phyloP scores from a whole-genome alignment of 2,888 invertebrate genomes.

The Epinotia demarniana region DNA sequence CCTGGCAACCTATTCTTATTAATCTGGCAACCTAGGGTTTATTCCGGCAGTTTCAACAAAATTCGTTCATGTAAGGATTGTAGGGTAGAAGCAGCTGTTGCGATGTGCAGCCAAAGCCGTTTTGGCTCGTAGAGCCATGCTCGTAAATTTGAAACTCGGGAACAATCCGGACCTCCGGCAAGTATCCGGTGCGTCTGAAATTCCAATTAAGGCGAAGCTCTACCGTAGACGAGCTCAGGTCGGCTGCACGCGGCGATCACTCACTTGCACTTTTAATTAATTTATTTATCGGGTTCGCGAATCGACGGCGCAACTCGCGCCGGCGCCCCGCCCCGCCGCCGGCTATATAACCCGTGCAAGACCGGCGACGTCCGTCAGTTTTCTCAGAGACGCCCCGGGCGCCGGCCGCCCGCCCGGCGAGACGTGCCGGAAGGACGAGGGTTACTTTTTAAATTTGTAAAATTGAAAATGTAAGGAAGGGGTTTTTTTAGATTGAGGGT shows the following conservation, averaged over 20 bases:
- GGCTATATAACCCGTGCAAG: constrained; percentile 73
- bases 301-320: constrained; percentile 83
- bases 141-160: constrained; percentile 62
- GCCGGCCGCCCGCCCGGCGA: constrained; percentile 68
- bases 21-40: not conserved
- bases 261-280: constrained; percentile 86
- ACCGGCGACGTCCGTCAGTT: constrained; percentile 79
- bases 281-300: constrained; percentile 84
- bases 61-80: constrained; percentile 6
- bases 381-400: constrained; percentile 74
- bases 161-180: constrained; percentile 65
- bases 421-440: constrained; percentile 74
- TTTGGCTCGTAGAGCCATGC: constrained; percentile 43
- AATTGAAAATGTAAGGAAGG: constrained; percentile 63
- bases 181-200: constrained; percentile 68
- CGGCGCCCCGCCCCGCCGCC: constrained; percentile 70
- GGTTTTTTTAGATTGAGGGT: constrained; percentile 60
- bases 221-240: constrained; percentile 65
- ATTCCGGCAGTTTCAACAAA: constrained; percentile 15
- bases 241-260: constrained; percentile 79
- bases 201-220: constrained; percentile 79
- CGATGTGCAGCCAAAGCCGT: constrained; percentile 49
- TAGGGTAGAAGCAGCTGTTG: constrained; percentile 42
- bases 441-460: constrained; percentile 66
- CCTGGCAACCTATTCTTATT: not conserved